Evolutionary conservation across 92 coral and sea anemone species (phyloP), one percentile per base, ranked within the genome.

Genomic region (Paragorgia papillata): DNA sequence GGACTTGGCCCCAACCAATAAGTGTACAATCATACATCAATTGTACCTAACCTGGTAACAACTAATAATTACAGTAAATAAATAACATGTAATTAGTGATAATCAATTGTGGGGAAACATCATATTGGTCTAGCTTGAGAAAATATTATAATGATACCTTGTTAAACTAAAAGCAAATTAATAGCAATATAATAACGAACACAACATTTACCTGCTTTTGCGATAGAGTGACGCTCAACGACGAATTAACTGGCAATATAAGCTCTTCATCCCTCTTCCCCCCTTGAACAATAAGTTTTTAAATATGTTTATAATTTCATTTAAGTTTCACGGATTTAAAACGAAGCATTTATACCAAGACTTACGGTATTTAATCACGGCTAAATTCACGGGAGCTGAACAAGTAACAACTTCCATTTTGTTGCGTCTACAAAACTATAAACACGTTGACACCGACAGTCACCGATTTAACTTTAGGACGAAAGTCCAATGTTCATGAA

Each of bases 361-460:
- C 97, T 87, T 75, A 92, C 97, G 90, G 81, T 92, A 92, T 79
- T 92, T 92, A 24, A 92, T 85, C 41, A 92, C 96, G 62, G 97
- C 97, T 63, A 92, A 90, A 70, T 92, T 92, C 24, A 92, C 88
- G 19, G 97, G 92, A 29, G 89, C 96, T 68, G 78, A 80, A 55
- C 92, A 92, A n/a, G 97, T 92, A 24, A 82, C 58, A 67, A 85
- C 78, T 34, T 79, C 77, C 77, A 70, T 70, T 50, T 50, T 70
- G 31, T 27, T 22, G 75, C 27, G 50, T 9, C n/a, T 67, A 22
- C 13, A 32, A 67, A 27, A 8, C n/a, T 24, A 40, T 22, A 33
- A n/a, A 18, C 28, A 65, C 1, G 5, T 51, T 67, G 57, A 9
- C 57, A 67, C 57, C 9, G 34, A 22, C 57, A 22, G 57, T 46